Evolutionary conservation across 2,797 vertebrate genomes (phyloP), one percentile per base, ranked within the genome.

Genomic region (Oryzias dopingdopingensis): DNA sequence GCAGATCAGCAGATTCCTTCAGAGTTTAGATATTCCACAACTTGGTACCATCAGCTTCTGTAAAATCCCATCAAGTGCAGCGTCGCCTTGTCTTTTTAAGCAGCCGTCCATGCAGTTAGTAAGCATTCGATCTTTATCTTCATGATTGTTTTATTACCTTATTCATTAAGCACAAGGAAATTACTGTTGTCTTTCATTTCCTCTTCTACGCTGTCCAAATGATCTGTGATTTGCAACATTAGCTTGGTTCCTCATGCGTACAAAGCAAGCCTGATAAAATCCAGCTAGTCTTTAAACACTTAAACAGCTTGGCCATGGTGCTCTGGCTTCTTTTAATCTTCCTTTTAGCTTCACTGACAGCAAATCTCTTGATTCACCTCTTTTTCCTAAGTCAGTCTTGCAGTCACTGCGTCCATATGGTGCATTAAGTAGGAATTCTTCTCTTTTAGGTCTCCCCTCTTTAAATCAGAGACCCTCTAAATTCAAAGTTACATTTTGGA

Each of bases 201-300:
- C 45, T 71, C 65, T 61, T 77, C 56, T 62, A 48, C 52, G 68
- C 48, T 55, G 56, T 59, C 55, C 62, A 73, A 77, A 80, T 81
- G 59, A 71, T 67, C 49, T 64, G 14, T 66, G 65, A 72, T 80
- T 72, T 76, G 71, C 62, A 78, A 67, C 79, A 87, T 86, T 79
- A 83, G 57, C 55, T 76, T 15, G 5, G 74, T 59, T 55, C 78
- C 52, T 70, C 65, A 65, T 83, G 74, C 55, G 63, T 51, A 79
- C 72, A 66, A 74, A 75, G 52, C 23, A 52, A 68, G 67, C 54
- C 77, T 73, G 77, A 76, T 79, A 62, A 84, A 77, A 62, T 62
- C 52, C 52, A 73, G 64, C 67, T 65, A 71, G 63, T 70, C 65
- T 77, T 84, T 79, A 77, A 67, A 74, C 61, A 76, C 66, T 81